Percentiles rank a stretch among this genome's conserved stretches.
Conservation (phyloP, 2,797 vertebrate genomes). For the Sebastes trivittatus region DNA sequence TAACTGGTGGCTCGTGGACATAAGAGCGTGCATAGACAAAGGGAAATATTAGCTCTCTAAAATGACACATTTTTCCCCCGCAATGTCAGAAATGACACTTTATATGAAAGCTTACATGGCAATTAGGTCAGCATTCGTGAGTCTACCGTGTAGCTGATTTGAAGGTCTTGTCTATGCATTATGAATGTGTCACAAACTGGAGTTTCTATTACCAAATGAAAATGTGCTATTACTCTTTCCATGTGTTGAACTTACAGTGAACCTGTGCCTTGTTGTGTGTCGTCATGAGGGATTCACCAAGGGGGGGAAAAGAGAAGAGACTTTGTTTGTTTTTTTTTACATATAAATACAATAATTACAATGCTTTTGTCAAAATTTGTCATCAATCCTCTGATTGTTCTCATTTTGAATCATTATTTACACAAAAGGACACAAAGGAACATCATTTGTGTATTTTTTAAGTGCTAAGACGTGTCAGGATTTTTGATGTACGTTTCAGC, state of each 20-base stretch:
- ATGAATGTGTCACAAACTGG: constrained; percentile 1
- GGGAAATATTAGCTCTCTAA: not conserved
- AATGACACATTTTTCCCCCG: not conserved
- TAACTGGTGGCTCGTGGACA: not conserved
- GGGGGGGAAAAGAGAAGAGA: not conserved
- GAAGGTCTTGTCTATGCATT: not conserved
- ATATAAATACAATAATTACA: constrained; percentile 79
- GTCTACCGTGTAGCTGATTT: not conserved
- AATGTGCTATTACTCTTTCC: constrained; percentile 60
- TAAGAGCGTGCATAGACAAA: constrained; percentile 22
- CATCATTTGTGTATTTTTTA: constrained; percentile 51
- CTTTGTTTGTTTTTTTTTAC: constrained; percentile 29
- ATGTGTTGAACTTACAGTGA: constrained; percentile 29
- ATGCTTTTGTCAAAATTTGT: constrained; percentile 56
- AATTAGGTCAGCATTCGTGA: not conserved
- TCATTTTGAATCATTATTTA: constrained; percentile 71
- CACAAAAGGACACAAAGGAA: constrained; percentile 62
- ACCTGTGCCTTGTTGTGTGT: constrained; percentile 48
- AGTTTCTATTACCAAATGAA: constrained; percentile 15
- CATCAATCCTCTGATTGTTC: constrained; percentile 63
- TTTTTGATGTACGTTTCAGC: constrained; percentile 33
- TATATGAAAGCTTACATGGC: not conserved
- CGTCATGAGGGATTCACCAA: constrained; percentile 16
- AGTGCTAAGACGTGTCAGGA: constrained; percentile 64
- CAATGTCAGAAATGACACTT: not conserved